A percentile compares a stretch with the other conserved stretches of the same genome.
These are phyloP conservation scores for Dinoponera quadriceps DNA, from an alignment of 1,140 invertebrate genomes.

Conservation along the genomic window DNA sequence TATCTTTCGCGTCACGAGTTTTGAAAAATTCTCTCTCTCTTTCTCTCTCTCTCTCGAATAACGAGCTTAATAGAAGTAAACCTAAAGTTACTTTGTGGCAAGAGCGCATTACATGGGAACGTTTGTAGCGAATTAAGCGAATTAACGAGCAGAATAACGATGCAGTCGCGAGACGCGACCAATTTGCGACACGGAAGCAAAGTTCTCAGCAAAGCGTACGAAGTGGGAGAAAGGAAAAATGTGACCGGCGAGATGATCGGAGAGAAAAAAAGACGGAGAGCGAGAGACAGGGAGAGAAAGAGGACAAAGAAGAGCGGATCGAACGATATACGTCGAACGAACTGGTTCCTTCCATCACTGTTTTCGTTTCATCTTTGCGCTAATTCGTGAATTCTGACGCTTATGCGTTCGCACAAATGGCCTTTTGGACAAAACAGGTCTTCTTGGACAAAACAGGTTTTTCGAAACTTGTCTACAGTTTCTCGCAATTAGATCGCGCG, in stretches of 20 bases:
- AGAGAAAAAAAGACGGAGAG: conserved; percentile 46
- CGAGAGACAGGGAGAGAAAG: conserved; percentile 50
- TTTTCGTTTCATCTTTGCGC: conserved; percentile 68
- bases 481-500: too few species aligned
- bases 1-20: too few species aligned
- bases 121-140: neutral
- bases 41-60: too few species aligned
- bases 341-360: conserved; percentile 77
- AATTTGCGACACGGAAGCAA: conserved; percentile 37
- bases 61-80: neutral
- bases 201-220: conserved; percentile 16
- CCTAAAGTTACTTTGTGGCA: neutral
- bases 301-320: conserved; percentile 43
- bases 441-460: too few species aligned
- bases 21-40: too few species aligned
- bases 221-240: neutral
- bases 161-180: neutral
- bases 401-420: conserved; percentile 43
- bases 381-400: conserved; percentile 68
- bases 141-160: neutral
- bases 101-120: neutral
- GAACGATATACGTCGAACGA: conserved; percentile 77
- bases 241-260: neutral
- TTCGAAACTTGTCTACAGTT: too few species aligned
- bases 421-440: conserved; percentile 41